phyloP scores from a whole-genome alignment of 2,888 invertebrate species.

The Tetrapedia diversipes region DNA sequence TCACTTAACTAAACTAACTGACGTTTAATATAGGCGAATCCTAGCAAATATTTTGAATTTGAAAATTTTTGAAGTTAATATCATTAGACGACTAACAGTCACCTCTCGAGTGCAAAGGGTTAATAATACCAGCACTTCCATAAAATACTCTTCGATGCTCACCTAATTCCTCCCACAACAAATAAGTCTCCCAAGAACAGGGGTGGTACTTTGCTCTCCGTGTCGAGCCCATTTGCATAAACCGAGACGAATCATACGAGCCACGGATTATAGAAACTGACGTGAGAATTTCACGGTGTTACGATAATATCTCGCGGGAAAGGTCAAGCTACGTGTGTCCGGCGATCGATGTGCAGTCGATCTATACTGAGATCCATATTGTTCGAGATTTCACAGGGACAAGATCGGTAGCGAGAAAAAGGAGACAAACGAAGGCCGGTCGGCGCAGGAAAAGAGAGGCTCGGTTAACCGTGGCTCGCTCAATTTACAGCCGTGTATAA shows the following conservation, averaged over 20 bases:
- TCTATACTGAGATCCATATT: conserved; percentile 25
- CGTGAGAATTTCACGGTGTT: conserved; percentile 3
- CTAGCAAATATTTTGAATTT: too few relatives aligned
- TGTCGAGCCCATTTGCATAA: not conserved
- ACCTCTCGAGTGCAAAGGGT: too few relatives aligned
- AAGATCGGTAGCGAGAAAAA: conserved; percentile 25
- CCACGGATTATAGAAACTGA: conserved; percentile 11
- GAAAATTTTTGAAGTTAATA: too few relatives aligned
- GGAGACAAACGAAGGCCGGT: conserved; percentile 32
- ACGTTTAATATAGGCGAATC: too few relatives aligned
- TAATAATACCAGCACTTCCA: too few relatives aligned
- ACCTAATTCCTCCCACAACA: too few relatives aligned
- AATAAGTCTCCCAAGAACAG: too few relatives aligned
- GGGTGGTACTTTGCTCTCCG: not conserved
- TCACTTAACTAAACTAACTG: too few relatives aligned
- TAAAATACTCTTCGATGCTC: too few relatives aligned
- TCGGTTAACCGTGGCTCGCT: conserved; percentile 75
- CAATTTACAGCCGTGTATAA: conserved; percentile 78
- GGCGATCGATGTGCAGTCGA: conserved; percentile 10
- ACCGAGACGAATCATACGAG: not conserved
- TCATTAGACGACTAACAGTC: too few relatives aligned
- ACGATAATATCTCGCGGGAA: not conserved
- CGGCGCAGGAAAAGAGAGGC: conserved; percentile 39
- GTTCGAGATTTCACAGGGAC: conserved; percentile 23
- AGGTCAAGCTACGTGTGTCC: not conserved